A percentile compares a stretch with the other conserved stretches of the same genome.
Evolutionary conservation across 1,140 invertebrate genomes (phyloP).

Genomic region (Spodoptera frugiperda): DNA sequence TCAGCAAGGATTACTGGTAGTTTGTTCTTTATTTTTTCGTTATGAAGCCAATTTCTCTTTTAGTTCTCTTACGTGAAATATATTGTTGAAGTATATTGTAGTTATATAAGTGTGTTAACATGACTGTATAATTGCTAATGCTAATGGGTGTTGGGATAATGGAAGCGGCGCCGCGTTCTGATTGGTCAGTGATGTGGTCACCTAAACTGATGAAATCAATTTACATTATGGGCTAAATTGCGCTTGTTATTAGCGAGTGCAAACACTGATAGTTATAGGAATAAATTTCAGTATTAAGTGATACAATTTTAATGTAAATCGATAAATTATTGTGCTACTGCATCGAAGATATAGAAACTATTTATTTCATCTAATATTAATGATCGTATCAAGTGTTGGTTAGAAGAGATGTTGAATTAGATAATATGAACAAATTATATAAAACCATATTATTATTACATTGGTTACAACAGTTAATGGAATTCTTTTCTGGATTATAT

Average conservation of each 20-base stretch:
- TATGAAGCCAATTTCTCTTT: slow-evolving; percentile 1
- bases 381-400: too few species aligned
- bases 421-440: too few species aligned
- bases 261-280: slow-evolving; percentile 19
- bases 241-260: slow-evolving; percentile 28
- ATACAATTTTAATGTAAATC: too few species aligned
- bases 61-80: not conserved
- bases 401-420: too few species aligned
- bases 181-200: slow-evolving; percentile 24
- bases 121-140: slow-evolving; percentile 20
- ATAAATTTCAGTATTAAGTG: not conserved
- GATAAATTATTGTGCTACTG: too few species aligned
- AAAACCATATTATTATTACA: too few species aligned
- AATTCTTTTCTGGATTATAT: too few species aligned
- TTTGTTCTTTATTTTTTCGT: not conserved
- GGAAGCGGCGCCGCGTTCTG: slow-evolving; percentile 20
- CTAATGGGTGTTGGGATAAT: slow-evolving; percentile 32
- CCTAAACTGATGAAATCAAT: slow-evolving; percentile 30
- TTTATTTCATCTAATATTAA: too few species aligned
- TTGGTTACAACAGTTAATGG: too few species aligned
- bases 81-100: not conserved
- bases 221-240: slow-evolving; percentile 37
- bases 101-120: slow-evolving; percentile 25
- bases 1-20: slow-evolving; percentile 5
- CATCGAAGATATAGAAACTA: too few species aligned